Evolutionary conservation across 2,113 vertebrate genomes (phyloP).

Genomic region (Numenius arquata): DNA sequence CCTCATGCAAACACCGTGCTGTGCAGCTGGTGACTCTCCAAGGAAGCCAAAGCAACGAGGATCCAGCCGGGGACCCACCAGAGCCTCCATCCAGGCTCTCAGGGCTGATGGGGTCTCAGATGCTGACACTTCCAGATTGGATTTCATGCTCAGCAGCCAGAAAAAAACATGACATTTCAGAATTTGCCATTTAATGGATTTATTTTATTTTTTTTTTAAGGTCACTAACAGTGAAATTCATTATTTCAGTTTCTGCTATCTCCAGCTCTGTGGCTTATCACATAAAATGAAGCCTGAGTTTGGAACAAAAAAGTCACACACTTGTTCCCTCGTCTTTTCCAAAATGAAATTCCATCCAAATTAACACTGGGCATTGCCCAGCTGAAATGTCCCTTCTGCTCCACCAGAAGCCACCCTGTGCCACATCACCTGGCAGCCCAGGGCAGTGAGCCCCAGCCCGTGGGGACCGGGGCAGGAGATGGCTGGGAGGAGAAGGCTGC

Average conservation of each 20-base stretch:
- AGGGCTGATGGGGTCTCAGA: background rate
- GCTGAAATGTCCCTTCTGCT: background rate
- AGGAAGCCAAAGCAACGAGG: background rate
- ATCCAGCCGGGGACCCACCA: rapidly evolving
- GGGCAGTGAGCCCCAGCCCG: rapidly evolving
- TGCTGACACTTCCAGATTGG: background rate
- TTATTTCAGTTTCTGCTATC: background rate
- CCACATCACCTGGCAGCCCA: rapidly evolving
- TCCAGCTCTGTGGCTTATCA: background rate
- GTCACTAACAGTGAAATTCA: background rate
- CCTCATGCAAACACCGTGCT: background rate
- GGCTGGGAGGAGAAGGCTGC: background rate
- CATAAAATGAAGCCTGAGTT: background rate
- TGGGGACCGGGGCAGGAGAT: rapidly evolving
- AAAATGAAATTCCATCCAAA: background rate
- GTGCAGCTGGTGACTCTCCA: background rate
- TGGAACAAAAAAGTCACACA: background rate
- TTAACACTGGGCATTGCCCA: background rate
- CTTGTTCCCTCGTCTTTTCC: background rate
- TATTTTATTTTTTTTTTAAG: background rate
- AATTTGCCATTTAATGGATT: background rate
- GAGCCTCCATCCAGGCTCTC: background rate
- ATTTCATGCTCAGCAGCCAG: background rate
- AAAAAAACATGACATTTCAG: conserved; percentile 26
- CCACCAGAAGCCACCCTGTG: background rate